Evolutionary conservation across 2,888 invertebrate genomes (phyloP), one percentile per base, ranked within the genome.

Genomic region (Lamellibrachia columna): DNA sequence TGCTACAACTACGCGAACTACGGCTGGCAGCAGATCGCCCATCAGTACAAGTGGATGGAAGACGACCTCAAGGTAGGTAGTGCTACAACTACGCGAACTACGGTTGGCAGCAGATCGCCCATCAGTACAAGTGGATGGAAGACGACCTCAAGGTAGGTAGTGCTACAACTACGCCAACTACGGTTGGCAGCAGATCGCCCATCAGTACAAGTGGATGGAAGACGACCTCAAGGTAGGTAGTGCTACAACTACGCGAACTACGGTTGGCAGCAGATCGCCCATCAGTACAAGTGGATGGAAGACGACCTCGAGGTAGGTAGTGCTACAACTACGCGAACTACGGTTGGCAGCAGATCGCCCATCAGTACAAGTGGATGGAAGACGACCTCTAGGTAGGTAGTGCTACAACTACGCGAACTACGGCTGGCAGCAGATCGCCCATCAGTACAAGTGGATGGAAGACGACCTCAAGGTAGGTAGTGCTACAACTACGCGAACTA

Each of bases 261-360:
- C 96, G 99, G 99, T 0, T 96, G 98, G 90, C 98, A 98, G 95
- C 98, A 98, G 94, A 94, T 95, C 15, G 55, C 94, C 8, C 93
- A 94, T 52, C 96, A 96, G 94, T 96, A 98, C 95, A 97, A 98
- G 92, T 99, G 99, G 99, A 97, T 99, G 4, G 97, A 98, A 94
- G 96, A 97, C n/a, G 99, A 99, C 96, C 97, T 99, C 90, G 97
- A 97, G 96, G 97, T 97, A 94, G 40, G 40, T 40, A 99, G 97
- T 98, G 95, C 91, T 99, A 99, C 97, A 99, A 99, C 97, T 99
- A 98, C 96, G 97, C 98, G 90, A 97, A 98, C 95, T 99, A 98
- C 96, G 99, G 99, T 0, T 96, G 98, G 90, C 98, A 98, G 95
- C 98, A 98, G 94, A 94, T 95, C 15, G 55, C 94, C 8, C 93